Conservation (phyloP, 2,113 vertebrate species). For the Rhinichthys klamathensis region DNA sequence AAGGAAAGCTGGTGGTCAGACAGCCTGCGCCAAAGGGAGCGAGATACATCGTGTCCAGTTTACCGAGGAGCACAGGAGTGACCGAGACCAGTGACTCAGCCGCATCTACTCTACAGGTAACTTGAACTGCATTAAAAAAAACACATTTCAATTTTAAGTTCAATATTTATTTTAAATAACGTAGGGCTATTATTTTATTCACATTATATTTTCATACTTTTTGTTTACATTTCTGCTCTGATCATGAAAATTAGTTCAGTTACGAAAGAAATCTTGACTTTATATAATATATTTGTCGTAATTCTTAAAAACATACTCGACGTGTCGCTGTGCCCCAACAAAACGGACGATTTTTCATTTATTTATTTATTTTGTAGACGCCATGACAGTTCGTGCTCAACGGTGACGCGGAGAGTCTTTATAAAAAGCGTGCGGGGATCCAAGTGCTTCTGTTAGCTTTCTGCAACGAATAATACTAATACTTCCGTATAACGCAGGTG, state of each 20-base stretch:
- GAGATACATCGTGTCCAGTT: conserved; percentile 63
- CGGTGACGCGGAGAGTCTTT: background rate
- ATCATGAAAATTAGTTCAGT: conserved; percentile 63
- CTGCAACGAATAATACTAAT: background rate
- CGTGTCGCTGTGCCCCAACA: conserved; percentile 22
- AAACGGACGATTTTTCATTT: background rate
- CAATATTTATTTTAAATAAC: background rate
- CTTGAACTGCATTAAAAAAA: conserved; percentile 69
- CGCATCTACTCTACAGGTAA: conserved; percentile 62
- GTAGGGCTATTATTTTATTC: background rate
- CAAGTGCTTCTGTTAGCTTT: background rate
- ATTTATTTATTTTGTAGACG: conserved; percentile 16
- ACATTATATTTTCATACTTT: background rate
- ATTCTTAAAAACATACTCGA: conserved; percentile 37
- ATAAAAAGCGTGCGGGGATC: background rate
- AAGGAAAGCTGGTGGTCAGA: conserved; percentile 63
- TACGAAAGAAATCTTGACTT: conserved; percentile 51
- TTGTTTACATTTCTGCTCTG: background rate
- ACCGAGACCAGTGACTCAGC: conserved; percentile 62
- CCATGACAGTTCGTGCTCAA: background rate
- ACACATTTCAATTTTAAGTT: conserved; percentile 57
- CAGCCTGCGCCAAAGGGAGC: conserved; percentile 60
- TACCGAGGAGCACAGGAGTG: conserved; percentile 59
- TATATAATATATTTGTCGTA: conserved; percentile 61
- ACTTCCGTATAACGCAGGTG: background rate